Percentiles rank a stretch among this genome's conserved stretches.
Conservation (phyloP, 2,888 invertebrate genomes). For the Cheilosia impressa region DNA sequence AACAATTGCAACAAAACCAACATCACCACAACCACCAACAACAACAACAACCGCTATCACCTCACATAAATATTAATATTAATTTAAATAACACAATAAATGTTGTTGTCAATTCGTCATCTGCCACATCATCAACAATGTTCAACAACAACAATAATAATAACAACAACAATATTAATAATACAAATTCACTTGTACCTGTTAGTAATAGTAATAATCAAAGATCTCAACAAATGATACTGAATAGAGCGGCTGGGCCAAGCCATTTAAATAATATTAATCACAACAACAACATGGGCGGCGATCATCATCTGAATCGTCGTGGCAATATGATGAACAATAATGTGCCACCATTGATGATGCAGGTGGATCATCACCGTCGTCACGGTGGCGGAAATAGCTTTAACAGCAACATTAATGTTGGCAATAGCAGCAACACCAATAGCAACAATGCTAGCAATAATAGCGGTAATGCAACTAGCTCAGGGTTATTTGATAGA, state of each 20-base stretch:
- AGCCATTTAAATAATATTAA: slow-evolving; percentile 76
- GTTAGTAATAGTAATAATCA: slow-evolving; percentile 77
- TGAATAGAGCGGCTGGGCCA: slow-evolving; percentile 78
- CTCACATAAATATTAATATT: slow-evolving; percentile 74
- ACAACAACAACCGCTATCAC: slow-evolving; percentile 73
- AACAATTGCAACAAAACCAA: slow-evolving; percentile 63
- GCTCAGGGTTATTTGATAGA: slow-evolving; percentile 80
- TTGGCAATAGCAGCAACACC: slow-evolving; percentile 61
- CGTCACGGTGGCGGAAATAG: slow-evolving; percentile 67
- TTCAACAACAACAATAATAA: slow-evolving; percentile 68
- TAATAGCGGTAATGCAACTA: slow-evolving; percentile 77
- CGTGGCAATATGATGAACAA: slow-evolving; percentile 68
- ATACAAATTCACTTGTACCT: slow-evolving; percentile 75
- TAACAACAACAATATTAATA: slow-evolving; percentile 71
- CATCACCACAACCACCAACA: slow-evolving; percentile 65
- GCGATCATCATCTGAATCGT: slow-evolving; percentile 74
- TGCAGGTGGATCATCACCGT: slow-evolving; percentile 71
- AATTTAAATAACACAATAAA: slow-evolving; percentile 72
- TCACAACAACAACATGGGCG: slow-evolving; percentile 63
- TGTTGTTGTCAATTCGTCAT: slow-evolving; percentile 64
- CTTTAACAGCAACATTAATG: slow-evolving; percentile 57
- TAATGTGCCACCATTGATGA: slow-evolving; percentile 59
- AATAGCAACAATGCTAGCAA: slow-evolving; percentile 72
- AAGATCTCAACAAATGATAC: slow-evolving; percentile 78
- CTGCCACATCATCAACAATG: slow-evolving; percentile 56